Percentiles rank a stretch among this genome's conserved stretches.
These are phyloP conservation scores for Gymnoscelis rufifasciata DNA, from an alignment of 2,888 invertebrate genomes.

Conservation along the genomic window DNA sequence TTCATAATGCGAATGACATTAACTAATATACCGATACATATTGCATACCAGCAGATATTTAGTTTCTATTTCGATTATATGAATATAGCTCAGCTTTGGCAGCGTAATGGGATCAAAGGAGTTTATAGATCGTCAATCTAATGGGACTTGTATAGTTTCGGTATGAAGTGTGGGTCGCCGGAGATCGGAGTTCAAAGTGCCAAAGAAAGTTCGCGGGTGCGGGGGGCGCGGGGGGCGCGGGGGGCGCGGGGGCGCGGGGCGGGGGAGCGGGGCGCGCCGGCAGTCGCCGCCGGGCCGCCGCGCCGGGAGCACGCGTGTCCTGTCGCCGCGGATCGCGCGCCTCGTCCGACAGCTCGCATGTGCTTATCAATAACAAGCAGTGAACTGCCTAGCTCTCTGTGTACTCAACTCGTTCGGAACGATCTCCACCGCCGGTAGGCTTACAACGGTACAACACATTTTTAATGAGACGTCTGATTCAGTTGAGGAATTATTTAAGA, in stretches of 20 bases:
- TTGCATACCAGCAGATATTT: too few relatives aligned
- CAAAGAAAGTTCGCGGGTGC: not conserved
- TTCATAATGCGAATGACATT: too few relatives aligned
- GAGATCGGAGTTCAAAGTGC: not conserved
- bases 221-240: not conserved
- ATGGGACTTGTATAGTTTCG: too few relatives aligned
- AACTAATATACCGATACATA: too few relatives aligned
- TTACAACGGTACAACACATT: too few relatives aligned
- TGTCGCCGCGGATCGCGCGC: not conserved
- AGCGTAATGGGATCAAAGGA: not conserved
- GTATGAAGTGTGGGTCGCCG: not conserved
- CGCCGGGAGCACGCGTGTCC: not conserved
- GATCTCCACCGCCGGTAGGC: too few relatives aligned
- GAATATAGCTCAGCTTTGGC: too few relatives aligned
- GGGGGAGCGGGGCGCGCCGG: not conserved
- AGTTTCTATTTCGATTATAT: too few relatives aligned
- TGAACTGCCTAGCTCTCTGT: too few relatives aligned
- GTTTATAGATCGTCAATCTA: not conserved
- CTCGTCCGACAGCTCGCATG: not conserved
- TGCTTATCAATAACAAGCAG: not conserved
- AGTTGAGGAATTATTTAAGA: too few relatives aligned
- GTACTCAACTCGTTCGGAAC: too few relatives aligned
- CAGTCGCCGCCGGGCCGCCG: slow-evolving; percentile 1
- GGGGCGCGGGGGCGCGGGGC: not conserved
- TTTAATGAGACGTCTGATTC: too few relatives aligned